phyloP scores from a whole-genome alignment of 92 coral and sea anemone species.

The Epizoanthus ramosus region DNA sequence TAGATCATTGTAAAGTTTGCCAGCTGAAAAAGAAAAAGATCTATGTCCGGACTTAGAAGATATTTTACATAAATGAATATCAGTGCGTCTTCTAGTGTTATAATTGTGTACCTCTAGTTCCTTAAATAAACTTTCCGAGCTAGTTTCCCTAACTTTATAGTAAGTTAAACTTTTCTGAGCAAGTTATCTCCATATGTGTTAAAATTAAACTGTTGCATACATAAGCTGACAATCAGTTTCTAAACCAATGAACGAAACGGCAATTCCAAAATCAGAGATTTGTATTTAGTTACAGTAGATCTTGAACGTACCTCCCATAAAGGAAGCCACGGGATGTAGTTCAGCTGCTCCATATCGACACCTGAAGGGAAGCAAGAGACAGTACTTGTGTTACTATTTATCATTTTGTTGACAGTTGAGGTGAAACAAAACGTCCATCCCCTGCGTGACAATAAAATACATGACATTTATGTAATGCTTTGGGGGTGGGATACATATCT shows the following conservation, averaged over 20 bases:
- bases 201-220: too few relatives aligned
- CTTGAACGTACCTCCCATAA: slow-evolving; percentile 79
- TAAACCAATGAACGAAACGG: background rate
- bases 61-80: background rate
- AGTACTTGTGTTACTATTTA: background rate
- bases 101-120: too few relatives aligned
- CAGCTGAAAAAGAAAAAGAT: slow-evolving; percentile 20
- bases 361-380: slow-evolving; percentile 48
- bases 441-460: background rate
- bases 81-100: slow-evolving; percentile 1
- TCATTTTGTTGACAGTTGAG: background rate
- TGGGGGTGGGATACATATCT: too few relatives aligned
- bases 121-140: too few relatives aligned
- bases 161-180: too few relatives aligned
- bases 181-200: too few relatives aligned
- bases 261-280: background rate
- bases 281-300: background rate
- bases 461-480: background rate
- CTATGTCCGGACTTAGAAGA: slow-evolving; percentile 6
- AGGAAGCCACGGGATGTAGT: slow-evolving; percentile 90
- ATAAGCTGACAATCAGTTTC: background rate
- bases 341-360: slow-evolving; percentile 99
- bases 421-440: background rate
- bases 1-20: background rate
- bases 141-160: too few relatives aligned